Base-by-base conservation (phyloP, 2,888 invertebrate genomes). In the Tortricodes alternella region DNA sequence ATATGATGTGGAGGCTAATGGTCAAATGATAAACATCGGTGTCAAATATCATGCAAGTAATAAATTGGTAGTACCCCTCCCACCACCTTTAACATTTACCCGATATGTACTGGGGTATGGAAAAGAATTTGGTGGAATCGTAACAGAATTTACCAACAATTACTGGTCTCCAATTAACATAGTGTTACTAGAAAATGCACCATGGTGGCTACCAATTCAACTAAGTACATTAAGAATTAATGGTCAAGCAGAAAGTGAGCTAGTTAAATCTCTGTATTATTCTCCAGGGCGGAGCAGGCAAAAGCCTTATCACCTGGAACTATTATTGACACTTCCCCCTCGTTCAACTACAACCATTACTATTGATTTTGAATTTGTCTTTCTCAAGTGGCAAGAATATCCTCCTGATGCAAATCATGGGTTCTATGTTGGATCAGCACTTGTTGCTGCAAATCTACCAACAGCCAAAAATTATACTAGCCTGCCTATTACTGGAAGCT, bases 401-500 rank as follows among this genome's bases (percentile, higher is more conserved):
- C 99, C 99, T 9, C 99, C 99, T 0, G 99, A 99, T 93, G 99
- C 99, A 0, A 99, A 99, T 91, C 99, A 99, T 86, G 99, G 99
- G 0, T 98, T 99, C 85, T 98, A 98, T 76, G 93, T 99, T 71
- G 97, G 97, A 3, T 95, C 98, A 23, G 96, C 98, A 13, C 92
- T 97, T 41, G 93, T 99, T 57, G 93, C 96, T 24, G 94, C 95
- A 2, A 89, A 94, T 61, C 83, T 98, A 62, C 96, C 97, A 0
- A 91, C 94, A 48, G 95, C 95, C 5, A 93, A 93, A 63, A 96
- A 97, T 82, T 96, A 95, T 76, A 95, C 96, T 0, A 93, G 95
- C 15, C 77, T 96, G 39, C 96, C 96, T 3, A 86, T 94, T 53
- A 93, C 94, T 74, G 94, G 94, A 13, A 93, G 93, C 65, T 93